Conservation (phyloP, 2,888 invertebrate species). For the Blastobasis lacticolella region DNA sequence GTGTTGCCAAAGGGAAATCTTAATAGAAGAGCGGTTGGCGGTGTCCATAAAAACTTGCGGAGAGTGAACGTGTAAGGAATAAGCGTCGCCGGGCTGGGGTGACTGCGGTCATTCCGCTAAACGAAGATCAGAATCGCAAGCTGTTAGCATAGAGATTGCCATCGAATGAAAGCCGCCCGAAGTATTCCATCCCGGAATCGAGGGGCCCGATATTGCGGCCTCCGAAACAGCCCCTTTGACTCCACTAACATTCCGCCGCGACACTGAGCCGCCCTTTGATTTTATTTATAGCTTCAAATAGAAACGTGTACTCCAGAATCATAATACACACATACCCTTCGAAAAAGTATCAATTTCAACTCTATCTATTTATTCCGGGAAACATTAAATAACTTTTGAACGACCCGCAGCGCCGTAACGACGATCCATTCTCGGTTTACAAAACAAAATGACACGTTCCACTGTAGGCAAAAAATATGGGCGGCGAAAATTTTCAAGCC, state of each 20-base stretch:
- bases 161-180: slow-evolving; percentile 68
- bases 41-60: slow-evolving; percentile 66
- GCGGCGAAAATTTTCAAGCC: slow-evolving; percentile 39
- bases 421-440: slow-evolving; percentile 28
- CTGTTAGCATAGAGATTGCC: slow-evolving; percentile 75
- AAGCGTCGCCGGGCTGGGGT: slow-evolving; percentile 64
- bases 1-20: slow-evolving; percentile 44
- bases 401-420: slow-evolving; percentile 4
- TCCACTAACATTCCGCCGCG: slow-evolving; percentile 53
- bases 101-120: slow-evolving; percentile 74
- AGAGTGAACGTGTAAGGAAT: slow-evolving; percentile 70
- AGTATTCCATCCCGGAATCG: slow-evolving; percentile 68
- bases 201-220: slow-evolving; percentile 66
- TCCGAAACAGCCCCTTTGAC: slow-evolving; percentile 58
- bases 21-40: slow-evolving; percentile 47
- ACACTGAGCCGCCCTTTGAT: slow-evolving; percentile 55
- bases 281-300: slow-evolving; percentile 47
- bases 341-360: background rate
- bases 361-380: background rate
- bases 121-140: slow-evolving; percentile 74
- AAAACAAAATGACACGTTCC: slow-evolving; percentile 41
- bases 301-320: slow-evolving; percentile 9
- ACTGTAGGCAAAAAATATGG: slow-evolving; percentile 37
- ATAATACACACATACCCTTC: background rate
- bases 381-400: slow-evolving; percentile 10